Conservation (phyloP, 2,888 invertebrate genomes). For the Philopedon plagiatum region DNA sequence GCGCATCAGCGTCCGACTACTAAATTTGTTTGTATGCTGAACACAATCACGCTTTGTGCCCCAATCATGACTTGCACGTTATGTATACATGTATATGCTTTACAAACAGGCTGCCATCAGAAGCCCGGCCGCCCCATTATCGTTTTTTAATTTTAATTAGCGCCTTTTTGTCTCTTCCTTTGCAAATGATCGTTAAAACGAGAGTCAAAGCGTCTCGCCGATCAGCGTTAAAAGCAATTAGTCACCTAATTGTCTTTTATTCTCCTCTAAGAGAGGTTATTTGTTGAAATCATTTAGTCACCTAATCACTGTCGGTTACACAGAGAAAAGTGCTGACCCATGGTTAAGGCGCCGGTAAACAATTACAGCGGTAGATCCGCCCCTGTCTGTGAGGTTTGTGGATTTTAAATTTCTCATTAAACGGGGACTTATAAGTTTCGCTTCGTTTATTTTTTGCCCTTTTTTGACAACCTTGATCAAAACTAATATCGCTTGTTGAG, state of each 20-base stretch:
- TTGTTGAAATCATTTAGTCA: conserved; percentile 68
- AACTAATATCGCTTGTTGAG: no score
- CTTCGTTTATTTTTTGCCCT: background rate
- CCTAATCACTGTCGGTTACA: conserved; percentile 63
- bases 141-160: conserved; percentile 43
- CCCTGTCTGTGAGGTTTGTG: conserved; percentile 43
- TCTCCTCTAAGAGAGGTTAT: conserved; percentile 46
- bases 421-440: background rate
- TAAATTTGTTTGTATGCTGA: background rate
- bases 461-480: background rate
- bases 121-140: conserved; percentile 30
- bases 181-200: conserved; percentile 38
- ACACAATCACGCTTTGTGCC: background rate
- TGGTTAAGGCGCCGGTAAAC: conserved; percentile 67
- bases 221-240: conserved; percentile 50
- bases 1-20: no score
- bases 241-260: conserved; percentile 51
- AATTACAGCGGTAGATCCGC: conserved; percentile 63
- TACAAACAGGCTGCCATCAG: conserved; percentile 32
- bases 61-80: conserved; percentile 34
- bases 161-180: conserved; percentile 41
- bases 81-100: conserved; percentile 24
- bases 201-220: conserved; percentile 22
- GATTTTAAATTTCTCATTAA: conserved; percentile 19
- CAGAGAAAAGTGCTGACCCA: conserved; percentile 67